phyloP scores from a whole-genome alignment of 2,113 vertebrate species.

The Oreochromis aureus region DNA sequence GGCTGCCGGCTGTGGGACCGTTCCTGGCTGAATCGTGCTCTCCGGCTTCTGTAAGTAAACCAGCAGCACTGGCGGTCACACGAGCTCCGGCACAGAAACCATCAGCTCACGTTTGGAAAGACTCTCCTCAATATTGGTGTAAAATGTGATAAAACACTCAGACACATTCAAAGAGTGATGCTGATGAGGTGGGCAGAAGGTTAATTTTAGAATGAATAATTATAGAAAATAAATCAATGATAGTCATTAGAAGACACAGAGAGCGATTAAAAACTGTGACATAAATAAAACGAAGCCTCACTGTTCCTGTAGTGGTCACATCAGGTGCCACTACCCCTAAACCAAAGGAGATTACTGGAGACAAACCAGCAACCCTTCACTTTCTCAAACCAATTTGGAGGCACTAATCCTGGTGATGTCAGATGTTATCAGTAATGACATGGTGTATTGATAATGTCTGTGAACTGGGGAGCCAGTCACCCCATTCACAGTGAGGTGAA shows the following conservation, averaged over 20 bases:
- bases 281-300: not conserved
- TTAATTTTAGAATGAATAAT: not conserved
- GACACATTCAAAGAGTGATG: not conserved
- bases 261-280: not conserved
- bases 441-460: not conserved
- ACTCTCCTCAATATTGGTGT: not conserved
- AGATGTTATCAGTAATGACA: not conserved
- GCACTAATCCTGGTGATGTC: not conserved
- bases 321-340: not conserved
- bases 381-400: not conserved
- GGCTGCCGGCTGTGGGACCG: slow-evolving; percentile 52
- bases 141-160: not conserved
- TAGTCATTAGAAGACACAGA: not conserved
- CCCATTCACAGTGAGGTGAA: not conserved
- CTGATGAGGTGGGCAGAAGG: not conserved
- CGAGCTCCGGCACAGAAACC: not conserved
- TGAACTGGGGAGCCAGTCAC: not conserved
- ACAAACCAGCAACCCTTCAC: not conserved
- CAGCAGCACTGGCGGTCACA: not conserved
- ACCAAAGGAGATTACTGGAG: not conserved
- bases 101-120: not conserved
- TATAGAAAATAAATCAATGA: not conserved
- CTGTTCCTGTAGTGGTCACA: not conserved
- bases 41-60: slow-evolving; percentile 43
- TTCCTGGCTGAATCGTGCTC: slow-evolving; percentile 68